Base-by-base conservation (phyloP, 2,113 vertebrate genomes). In the Hyaena hyaena region DNA sequence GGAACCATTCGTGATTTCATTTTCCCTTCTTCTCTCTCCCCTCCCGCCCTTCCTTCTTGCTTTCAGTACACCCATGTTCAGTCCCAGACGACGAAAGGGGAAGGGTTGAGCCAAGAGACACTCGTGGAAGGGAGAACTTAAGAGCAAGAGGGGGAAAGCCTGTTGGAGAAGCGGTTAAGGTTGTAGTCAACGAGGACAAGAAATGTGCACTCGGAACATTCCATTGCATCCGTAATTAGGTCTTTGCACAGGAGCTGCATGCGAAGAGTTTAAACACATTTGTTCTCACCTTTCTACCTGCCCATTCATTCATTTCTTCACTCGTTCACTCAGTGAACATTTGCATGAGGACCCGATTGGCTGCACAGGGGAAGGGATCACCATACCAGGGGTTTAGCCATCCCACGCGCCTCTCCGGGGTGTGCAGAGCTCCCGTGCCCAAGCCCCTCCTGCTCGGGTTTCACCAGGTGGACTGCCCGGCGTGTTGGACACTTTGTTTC, bases 401-500 rank as follows among this genome's bases (percentile, higher is more conserved):
- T 15, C 17, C 39, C 11, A 50, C 11, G 12, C 1, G 11, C 19
- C 24, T 17, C 33, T 16, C 53, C 39, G 10, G 39, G 26, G 65
- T 9, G 39, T 93, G 45, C 12, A 2, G 5, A 69, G 12, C 26
- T 15, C 16, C 79, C 1, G 0, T 12, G 4, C 4, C 28, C 16
- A 1, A 0, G 28, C 39, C n/a, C 28, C 93, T 35, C 50, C 53
- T 9, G 15, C 8, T 24, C 15, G 26, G 21, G 15, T 35, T 14
- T 24, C 14, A 0, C 8, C 3, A 10, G 0, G 0, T 2, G 11
- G 26, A 21, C n/a, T 4, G 21, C 17, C 8, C 23, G 8, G 11
- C 31, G 0, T 19, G 0, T 1, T 0, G 10, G 7, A 7, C 43
- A 0, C 23, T 68, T 68, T 83, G 97, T n/a, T 33, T 12, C 82